Conservation (phyloP, 1,140 invertebrate genomes). For the Homalodisca vitripennis region DNA sequence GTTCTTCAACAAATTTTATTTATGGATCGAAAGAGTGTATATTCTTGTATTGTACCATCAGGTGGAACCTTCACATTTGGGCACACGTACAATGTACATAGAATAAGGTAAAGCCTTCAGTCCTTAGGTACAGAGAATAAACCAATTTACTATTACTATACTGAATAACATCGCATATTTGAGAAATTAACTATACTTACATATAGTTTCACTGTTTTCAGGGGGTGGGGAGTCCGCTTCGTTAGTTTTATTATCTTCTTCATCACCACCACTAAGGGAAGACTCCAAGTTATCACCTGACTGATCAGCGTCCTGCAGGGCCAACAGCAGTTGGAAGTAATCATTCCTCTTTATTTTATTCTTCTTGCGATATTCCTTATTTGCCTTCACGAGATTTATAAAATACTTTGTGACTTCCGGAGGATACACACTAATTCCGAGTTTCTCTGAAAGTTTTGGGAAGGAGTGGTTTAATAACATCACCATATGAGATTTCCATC, state of each 20-base stretch:
- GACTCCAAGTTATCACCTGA: not conserved
- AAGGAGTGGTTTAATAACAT: not conserved
- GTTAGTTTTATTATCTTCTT: not conserved
- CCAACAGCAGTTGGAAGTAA: conserved; percentile 11
- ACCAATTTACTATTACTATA: no score
- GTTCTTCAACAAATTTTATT: no score
- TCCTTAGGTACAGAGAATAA: no score
- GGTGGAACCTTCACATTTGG: no score
- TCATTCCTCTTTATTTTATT: conserved; percentile 17
- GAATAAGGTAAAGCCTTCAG: no score
- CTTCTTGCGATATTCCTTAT: not conserved
- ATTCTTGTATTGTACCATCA: no score
- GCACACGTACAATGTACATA: no score
- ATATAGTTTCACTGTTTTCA: not conserved
- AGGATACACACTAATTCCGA: not conserved
- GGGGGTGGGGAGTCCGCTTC: not conserved
- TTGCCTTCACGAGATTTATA: not conserved
- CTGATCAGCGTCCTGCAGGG: conserved; percentile 9
- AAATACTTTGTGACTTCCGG: not conserved
- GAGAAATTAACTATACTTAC: not conserved
- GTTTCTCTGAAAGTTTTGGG: not conserved
- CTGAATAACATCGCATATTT: no score
- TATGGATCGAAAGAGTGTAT: no score
- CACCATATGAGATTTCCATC: no score
- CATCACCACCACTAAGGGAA: not conserved